A percentile compares a stretch with the other conserved stretches of the same genome.
These are phyloP conservation scores for Corythucha ciliata DNA, from an alignment of 2,888 invertebrate species.

Conservation along the genomic window DNA sequence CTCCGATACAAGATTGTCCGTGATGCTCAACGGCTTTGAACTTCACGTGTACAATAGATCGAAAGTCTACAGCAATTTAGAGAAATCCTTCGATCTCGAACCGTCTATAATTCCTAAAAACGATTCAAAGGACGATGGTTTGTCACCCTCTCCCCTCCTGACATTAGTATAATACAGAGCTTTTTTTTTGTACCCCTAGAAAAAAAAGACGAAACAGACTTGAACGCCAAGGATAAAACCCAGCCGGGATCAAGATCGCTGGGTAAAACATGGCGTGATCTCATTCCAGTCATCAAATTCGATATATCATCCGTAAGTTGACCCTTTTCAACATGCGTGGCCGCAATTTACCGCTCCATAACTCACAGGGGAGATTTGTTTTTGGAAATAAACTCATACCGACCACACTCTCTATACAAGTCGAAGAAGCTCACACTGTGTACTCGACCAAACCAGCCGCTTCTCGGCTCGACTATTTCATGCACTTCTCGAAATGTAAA, in stretches of 20 bases:
- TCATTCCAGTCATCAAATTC: constrained; percentile 92
- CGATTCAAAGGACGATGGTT: constrained; percentile 15
- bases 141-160: no score
- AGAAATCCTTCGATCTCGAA: constrained; percentile 77
- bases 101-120: constrained; percentile 56
- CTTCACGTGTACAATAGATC: constrained; percentile 91
- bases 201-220: constrained; percentile 14
- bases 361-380: constrained; percentile 67
- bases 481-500: constrained; percentile 91
- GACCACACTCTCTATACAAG: constrained; percentile 80
- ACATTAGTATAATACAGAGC: no score
- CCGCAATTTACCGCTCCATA: neutral
- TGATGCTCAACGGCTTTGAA: constrained; percentile 89
- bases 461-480: constrained; percentile 83
- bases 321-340: neutral
- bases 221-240: constrained; percentile 46
- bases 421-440: constrained; percentile 88
- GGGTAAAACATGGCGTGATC: constrained; percentile 86
- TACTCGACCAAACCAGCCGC: constrained; percentile 94
- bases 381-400: constrained; percentile 93
- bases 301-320: constrained; percentile 71
- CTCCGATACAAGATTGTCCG: constrained; percentile 82
- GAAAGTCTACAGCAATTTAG: constrained; percentile 72
- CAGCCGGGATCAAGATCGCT: constrained; percentile 60
- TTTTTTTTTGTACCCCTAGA: neutral